Conservation (phyloP, 2,888 invertebrate genomes). For the Ptychoptera albimana region DNA sequence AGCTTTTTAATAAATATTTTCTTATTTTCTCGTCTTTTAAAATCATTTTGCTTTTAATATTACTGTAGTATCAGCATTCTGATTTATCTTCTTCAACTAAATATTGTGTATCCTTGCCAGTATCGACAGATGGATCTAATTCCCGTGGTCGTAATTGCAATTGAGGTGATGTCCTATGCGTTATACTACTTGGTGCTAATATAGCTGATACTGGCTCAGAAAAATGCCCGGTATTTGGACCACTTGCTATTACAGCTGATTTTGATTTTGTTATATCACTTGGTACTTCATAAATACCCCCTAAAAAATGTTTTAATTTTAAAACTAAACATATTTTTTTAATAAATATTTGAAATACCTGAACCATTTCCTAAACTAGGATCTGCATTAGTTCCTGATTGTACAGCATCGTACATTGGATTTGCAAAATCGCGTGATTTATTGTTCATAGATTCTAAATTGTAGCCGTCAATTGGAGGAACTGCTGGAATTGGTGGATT, state of each 20-base stretch:
- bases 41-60: background rate
- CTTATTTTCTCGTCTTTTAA: no score
- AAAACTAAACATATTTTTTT: slow-evolving; percentile 3
- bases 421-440: slow-evolving; percentile 90
- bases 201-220: slow-evolving; percentile 53
- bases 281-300: slow-evolving; percentile 69
- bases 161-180: slow-evolving; percentile 60
- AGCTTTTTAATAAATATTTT: no score
- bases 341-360: slow-evolving; percentile 24
- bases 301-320: slow-evolving; percentile 15
- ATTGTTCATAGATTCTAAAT: slow-evolving; percentile 50
- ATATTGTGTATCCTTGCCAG: slow-evolving; percentile 81
- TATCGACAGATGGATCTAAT: slow-evolving; percentile 70
- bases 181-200: slow-evolving; percentile 65
- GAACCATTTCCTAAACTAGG: slow-evolving; percentile 42
- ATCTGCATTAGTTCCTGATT: slow-evolving; percentile 40
- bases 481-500: slow-evolving; percentile 22
- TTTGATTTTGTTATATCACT: slow-evolving; percentile 49
- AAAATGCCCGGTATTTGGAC: slow-evolving; percentile 27
- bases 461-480: slow-evolving; percentile 63
- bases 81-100: slow-evolving; percentile 78
- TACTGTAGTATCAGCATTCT: slow-evolving; percentile 32
- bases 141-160: slow-evolving; percentile 58
- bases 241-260: slow-evolving; percentile 9
- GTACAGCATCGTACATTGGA: slow-evolving; percentile 92